phyloP scores from a whole-genome alignment of 2,113 vertebrate species.

The Lepus americanus region DNA sequence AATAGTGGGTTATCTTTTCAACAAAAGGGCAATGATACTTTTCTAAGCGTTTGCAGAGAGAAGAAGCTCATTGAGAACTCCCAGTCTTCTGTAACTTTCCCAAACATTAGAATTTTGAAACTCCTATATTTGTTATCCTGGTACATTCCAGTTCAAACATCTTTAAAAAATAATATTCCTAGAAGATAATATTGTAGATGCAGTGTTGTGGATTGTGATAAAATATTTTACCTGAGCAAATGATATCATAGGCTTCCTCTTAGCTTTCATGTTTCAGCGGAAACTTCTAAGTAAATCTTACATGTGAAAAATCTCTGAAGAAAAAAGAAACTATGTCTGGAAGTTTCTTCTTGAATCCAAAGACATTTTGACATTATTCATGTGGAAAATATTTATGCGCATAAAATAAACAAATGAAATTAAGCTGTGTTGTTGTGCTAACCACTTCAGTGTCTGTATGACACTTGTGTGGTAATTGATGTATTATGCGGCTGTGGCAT shows the following conservation, averaged over 20 bases:
- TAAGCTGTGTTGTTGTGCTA: constrained; percentile 68
- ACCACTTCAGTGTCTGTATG: constrained; percentile 54
- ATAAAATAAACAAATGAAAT: constrained; percentile 76
- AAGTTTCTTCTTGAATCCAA: constrained; percentile 52
- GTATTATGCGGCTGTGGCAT: constrained; percentile 57
- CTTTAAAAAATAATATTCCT: not conserved
- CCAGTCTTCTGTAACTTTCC: not conserved
- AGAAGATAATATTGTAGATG: not conserved
- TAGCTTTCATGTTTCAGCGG: constrained; percentile 51
- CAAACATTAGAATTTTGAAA: not conserved
- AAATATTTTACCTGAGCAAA: constrained; percentile 52
- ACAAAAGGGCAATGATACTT: not conserved
- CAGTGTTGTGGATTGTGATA: not conserved
- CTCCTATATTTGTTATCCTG: not conserved
- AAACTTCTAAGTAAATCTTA: constrained; percentile 42
- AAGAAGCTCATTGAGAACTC: not conserved
- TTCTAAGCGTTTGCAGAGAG: not conserved
- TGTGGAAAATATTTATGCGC: constrained; percentile 81
- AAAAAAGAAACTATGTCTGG: constrained; percentile 38
- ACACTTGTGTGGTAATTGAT: constrained; percentile 65
- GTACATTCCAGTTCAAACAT: not conserved
- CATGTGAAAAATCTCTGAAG: not conserved
- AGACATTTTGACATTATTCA: constrained; percentile 76
- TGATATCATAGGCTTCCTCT: constrained; percentile 17
- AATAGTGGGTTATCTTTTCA: not conserved